These are phyloP conservation scores for Puma concolor DNA, from an alignment of 2,113 vertebrate genomes.

Conservation along the genomic window DNA sequence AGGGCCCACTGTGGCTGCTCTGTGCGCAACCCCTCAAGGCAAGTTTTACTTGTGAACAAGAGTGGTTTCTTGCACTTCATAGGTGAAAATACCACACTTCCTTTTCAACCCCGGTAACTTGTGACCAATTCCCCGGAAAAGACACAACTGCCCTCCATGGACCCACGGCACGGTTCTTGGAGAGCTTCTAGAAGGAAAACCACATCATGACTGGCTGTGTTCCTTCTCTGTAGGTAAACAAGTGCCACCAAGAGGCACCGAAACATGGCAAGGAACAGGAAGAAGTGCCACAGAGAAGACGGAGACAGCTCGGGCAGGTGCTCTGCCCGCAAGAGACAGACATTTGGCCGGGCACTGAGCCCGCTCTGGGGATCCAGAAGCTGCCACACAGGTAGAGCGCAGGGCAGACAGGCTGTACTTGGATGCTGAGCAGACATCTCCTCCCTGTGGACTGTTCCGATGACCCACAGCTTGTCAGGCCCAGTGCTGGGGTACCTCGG, in stretches of 20 bases:
- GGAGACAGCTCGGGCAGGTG: fast-evolving
- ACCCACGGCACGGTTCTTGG: not conserved
- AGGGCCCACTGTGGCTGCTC: not conserved
- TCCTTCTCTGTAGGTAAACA: not conserved
- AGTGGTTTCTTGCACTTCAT: not conserved
- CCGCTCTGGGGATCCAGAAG: not conserved
- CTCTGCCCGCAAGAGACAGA: fast-evolving
- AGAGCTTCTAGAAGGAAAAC: not conserved
- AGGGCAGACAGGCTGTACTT: fast-evolving
- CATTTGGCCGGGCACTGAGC: not conserved
- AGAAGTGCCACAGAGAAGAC: fast-evolving
- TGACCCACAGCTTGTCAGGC: not conserved
- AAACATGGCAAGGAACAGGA: not conserved
- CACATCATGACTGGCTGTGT: fast-evolving
- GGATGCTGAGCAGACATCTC: not conserved
- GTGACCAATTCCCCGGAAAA: not conserved
- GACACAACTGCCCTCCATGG: not conserved
- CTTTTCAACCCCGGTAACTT: not conserved
- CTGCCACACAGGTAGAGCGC: fast-evolving
- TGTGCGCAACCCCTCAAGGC: not conserved
- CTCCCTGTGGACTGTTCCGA: not conserved
- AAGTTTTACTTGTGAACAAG: not conserved
- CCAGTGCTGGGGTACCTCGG: not conserved
- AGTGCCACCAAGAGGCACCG: fast-evolving
- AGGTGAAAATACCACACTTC: not conserved